phyloP scores from a whole-genome alignment of 92 coral and sea anemone genomes.

The Paragorgia papillata region DNA sequence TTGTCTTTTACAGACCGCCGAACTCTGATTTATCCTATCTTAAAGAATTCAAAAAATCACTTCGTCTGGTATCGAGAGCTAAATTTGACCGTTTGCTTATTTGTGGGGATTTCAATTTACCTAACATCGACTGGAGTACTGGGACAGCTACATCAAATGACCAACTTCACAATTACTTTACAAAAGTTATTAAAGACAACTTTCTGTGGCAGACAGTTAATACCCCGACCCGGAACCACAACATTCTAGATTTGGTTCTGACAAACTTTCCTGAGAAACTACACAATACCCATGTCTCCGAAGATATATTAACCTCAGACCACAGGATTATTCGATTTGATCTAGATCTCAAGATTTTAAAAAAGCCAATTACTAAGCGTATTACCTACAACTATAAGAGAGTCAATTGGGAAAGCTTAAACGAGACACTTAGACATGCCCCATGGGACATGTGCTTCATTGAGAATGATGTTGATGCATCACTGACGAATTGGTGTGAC shows the following conservation, averaged over 20 bases:
- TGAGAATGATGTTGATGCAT: slow-evolving; percentile 50
- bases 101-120: slow-evolving; percentile 70
- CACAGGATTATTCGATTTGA: slow-evolving; percentile 51
- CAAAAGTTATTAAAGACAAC: slow-evolving; percentile 59
- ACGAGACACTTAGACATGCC: too few relatives aligned
- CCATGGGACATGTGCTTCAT: too few relatives aligned
- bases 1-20: slow-evolving; percentile 44
- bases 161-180: slow-evolving; percentile 20
- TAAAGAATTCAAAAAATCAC: slow-evolving; percentile 56
- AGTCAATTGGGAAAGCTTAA: too few relatives aligned
- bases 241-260: slow-evolving; percentile 55
- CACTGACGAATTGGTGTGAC: too few relatives aligned
- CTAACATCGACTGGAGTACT: slow-evolving; percentile 56
- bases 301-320: slow-evolving; percentile 55
- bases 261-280: slow-evolving; percentile 56
- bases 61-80: slow-evolving; percentile 32
- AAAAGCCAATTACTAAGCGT: slow-evolving; percentile 31
- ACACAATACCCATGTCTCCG: slow-evolving; percentile 51
- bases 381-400: slow-evolving; percentile 44
- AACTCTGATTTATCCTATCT: slow-evolving; percentile 19
- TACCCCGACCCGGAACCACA: slow-evolving; percentile 61
- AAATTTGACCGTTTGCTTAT: slow-evolving; percentile 58
- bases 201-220: slow-evolving; percentile 57
- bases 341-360: slow-evolving; percentile 46
- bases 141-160: slow-evolving; percentile 36